Evolutionary conservation across 2,888 invertebrate species (phyloP).

Genomic region (Lordiphosa andalusiaca): DNA sequence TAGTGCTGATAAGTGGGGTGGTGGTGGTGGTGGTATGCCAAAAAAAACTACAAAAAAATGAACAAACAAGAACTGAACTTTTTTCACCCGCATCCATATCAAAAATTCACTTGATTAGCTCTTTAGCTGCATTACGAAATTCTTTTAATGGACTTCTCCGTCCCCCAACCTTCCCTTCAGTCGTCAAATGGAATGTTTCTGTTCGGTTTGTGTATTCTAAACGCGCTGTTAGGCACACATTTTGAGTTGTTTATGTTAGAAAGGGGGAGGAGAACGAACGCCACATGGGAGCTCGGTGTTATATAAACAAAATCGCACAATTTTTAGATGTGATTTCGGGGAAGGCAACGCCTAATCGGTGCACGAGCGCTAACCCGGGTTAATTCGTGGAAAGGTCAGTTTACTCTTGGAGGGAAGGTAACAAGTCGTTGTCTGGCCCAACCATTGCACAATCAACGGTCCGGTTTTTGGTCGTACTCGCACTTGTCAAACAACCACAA

Average conservation of each 20-base stretch:
- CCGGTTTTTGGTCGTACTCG: slow-evolving; percentile 39
- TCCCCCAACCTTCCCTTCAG: slow-evolving; percentile 2
- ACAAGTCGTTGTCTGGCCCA: slow-evolving; percentile 16
- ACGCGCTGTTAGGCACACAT: slow-evolving; percentile 46
- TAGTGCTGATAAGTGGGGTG: slow-evolving; percentile 7
- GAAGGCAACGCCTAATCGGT: slow-evolving; percentile 14
- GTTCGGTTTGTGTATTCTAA: slow-evolving; percentile 6
- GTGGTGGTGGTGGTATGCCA: too few relatives aligned
- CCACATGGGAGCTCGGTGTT: slow-evolving; percentile 34
- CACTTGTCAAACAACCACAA: slow-evolving; percentile 57
- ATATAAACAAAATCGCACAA: slow-evolving; percentile 11
- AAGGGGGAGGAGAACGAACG: slow-evolving; percentile 20
- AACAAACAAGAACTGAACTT: slow-evolving; percentile 18
- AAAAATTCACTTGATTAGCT: slow-evolving; percentile 55
- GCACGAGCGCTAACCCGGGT: slow-evolving; percentile 10
- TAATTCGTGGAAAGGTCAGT: slow-evolving; percentile 51
- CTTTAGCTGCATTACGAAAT: slow-evolving; percentile 41
- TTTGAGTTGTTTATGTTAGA: slow-evolving; percentile 55
- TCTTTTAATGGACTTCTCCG: slow-evolving; percentile 36
- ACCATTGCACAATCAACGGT: slow-evolving; percentile 59
- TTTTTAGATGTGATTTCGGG: slow-evolving; percentile 6
- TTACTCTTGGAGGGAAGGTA: slow-evolving; percentile 7
- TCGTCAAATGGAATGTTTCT: not conserved
- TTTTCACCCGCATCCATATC: slow-evolving; percentile 35
- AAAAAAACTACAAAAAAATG: too few relatives aligned